Evolutionary conservation across 2,888 invertebrate genomes (phyloP).

Genomic region (Margaritifera margaritifera): DNA sequence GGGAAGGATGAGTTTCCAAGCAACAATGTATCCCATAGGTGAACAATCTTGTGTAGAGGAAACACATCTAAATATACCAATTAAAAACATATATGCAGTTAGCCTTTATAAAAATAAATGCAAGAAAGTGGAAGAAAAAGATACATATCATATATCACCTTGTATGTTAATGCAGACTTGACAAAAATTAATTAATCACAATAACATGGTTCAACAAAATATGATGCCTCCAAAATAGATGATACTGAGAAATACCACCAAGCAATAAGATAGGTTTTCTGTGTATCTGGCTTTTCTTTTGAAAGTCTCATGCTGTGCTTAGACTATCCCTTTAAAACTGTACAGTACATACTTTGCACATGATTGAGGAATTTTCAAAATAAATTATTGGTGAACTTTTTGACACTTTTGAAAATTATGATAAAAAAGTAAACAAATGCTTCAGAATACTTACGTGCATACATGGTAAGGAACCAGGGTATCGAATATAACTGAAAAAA

Average conservation of each 20-base stretch:
- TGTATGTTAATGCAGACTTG: too few relatives aligned
- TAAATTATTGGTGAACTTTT: background rate
- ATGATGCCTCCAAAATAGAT: too few relatives aligned
- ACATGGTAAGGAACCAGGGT: slow-evolving; percentile 99
- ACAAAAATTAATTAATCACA: too few relatives aligned
- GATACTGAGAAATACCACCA: too few relatives aligned
- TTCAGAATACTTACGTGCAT: slow-evolving; percentile 86
- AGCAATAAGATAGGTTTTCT: too few relatives aligned
- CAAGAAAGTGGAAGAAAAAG: background rate
- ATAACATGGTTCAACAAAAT: too few relatives aligned
- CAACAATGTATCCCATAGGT: slow-evolving; percentile 96
- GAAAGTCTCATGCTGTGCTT: too few relatives aligned
- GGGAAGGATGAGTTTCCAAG: slow-evolving; percentile 95
- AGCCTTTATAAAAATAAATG: slow-evolving; percentile 1
- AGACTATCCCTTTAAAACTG: too few relatives aligned
- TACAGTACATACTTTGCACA: too few relatives aligned
- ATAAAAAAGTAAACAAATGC: slow-evolving; percentile 1
- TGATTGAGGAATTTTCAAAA: too few relatives aligned
- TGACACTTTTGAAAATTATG: background rate
- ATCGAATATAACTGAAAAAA: slow-evolving; percentile 87
- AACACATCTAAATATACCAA: slow-evolving; percentile 86
- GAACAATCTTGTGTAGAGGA: slow-evolving; percentile 96
- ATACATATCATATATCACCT: background rate
- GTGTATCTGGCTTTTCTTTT: too few relatives aligned
- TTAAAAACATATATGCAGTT: slow-evolving; percentile 1